Evolutionary conservation across 2,888 invertebrate species (phyloP), one percentile per base, ranked within the genome.

Genomic region (Drosophila flavopinicola): DNA sequence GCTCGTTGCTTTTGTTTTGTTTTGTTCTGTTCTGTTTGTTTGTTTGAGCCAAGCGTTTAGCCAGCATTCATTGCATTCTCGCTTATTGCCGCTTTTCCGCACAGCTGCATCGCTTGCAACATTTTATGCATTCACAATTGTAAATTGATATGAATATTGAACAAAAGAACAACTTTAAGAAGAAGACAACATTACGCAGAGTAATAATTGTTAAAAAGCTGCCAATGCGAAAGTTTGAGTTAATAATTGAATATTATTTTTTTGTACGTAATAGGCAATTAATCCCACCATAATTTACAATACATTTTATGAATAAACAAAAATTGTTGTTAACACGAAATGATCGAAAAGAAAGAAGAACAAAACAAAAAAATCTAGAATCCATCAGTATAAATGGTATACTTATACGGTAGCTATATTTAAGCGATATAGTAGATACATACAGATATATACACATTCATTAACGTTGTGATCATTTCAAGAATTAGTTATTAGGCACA

Each of bases 221-320:
- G 73, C 56, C 60, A 51, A 48, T 59, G 52, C 32, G 54, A 64
- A 66, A 39, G 33, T 56, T 53, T 63, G 17, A 10, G 33, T 66
- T 71, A 57, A n/a, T n/a, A n/a, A n/a, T 20, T 23, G 15, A 49
- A 30, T 30, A 54, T 65, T 35, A 11, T 63, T 64, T 42, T 53
- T 64, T 58, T 83, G 75, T 80, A 84, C 68, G 68, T 75, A 80
- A 77, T 85, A 78, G 77, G 77, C 75, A 88, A 85, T 79, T 75
- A 79, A 90, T 90, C 90, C 90, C 90, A 90, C 90, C 90, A 90
- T 89, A 88, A 85, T 90, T 90, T 90, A 90, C 89, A 89, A 88
- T 82, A 88, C 76, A 78, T 72, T 78, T 76, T 65, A 79, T 59
- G 70, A 68, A 66, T 57, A 49, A 66, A 63, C 37, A 51, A 67